Percentiles rank a stretch among this genome's conserved stretches.
phyloP scores from a whole-genome alignment of 2,888 invertebrate genomes.

The Drosophila prolongata region DNA sequence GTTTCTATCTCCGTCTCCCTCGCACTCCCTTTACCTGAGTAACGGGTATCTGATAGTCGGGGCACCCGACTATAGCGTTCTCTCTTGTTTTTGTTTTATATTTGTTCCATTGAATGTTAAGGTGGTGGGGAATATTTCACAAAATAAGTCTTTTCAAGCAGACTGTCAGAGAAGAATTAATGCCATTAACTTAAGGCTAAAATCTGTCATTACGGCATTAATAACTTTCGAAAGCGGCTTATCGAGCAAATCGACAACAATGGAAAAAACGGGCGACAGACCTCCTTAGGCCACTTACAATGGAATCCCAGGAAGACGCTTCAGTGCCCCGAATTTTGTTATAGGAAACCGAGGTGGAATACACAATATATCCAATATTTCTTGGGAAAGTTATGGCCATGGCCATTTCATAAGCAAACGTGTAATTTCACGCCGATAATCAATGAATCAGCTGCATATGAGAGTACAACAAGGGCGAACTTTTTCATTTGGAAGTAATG shows the following conservation, averaged over 20 bases:
- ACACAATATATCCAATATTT: conserved; percentile 1
- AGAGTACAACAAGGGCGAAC: conserved; percentile 22
- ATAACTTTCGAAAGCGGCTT: conserved; percentile 68
- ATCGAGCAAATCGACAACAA: conserved; percentile 61
- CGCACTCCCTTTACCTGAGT: no score
- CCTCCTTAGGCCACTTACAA: conserved; percentile 19
- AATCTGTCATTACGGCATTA: conserved; percentile 60
- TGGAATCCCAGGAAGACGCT: conserved; percentile 16
- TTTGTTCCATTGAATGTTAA: neutral
- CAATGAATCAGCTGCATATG: conserved; percentile 39
- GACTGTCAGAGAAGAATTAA: conserved; percentile 11
- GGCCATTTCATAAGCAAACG: conserved; percentile 4
- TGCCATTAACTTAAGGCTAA: conserved; percentile 26
- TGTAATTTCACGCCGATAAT: conserved; percentile 26
- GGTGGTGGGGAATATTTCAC: conserved; percentile 2
- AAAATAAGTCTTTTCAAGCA: conserved; percentile 56
- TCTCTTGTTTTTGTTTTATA: no score
- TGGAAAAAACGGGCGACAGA: conserved; percentile 36
- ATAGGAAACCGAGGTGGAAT: neutral
- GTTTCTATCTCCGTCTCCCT: no score
- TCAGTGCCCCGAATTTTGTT: neutral
- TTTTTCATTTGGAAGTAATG: conserved; percentile 47
- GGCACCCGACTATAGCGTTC: no score
- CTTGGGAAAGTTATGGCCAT: conserved; percentile 6
- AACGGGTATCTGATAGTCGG: no score